Conservation (phyloP, 2,113 vertebrate species). For the Saguinus midas region DNA sequence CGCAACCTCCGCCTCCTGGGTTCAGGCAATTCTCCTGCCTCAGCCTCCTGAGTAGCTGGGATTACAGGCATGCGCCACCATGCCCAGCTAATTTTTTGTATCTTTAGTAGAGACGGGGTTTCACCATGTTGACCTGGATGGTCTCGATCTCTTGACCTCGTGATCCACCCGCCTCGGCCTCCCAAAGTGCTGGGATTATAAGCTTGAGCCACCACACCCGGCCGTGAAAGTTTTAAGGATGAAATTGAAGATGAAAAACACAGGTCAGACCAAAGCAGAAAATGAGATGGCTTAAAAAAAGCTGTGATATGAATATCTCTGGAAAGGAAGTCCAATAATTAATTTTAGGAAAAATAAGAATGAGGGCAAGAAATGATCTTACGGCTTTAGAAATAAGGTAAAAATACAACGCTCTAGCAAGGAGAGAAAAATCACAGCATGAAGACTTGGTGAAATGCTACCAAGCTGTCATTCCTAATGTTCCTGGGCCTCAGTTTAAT, state of each 20-base stretch:
- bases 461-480: neutral
- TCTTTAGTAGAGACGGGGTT: too few relatives aligned
- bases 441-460: neutral
- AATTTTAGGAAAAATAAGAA: slow-evolving; percentile 3
- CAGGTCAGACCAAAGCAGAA: neutral
- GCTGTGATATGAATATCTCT: neutral
- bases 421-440: neutral
- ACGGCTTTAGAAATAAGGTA: neutral
- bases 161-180: too few relatives aligned
- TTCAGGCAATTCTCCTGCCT: too few relatives aligned
- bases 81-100: too few relatives aligned
- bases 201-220: too few relatives aligned
- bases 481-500: neutral
- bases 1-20: too few relatives aligned
- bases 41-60: too few relatives aligned
- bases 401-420: neutral
- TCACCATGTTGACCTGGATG: too few relatives aligned
- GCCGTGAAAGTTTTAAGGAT: neutral
- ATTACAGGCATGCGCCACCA: too few relatives aligned
- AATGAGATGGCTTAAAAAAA: neutral
- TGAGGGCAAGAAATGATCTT: neutral
- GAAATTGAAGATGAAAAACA: neutral
- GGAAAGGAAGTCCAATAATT: neutral
- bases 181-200: too few relatives aligned
- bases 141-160: too few relatives aligned